Percentiles rank a stretch among this genome's conserved stretches.
Conservation (phyloP, 2,797 vertebrate genomes). For the Presbytis comata region DNA sequence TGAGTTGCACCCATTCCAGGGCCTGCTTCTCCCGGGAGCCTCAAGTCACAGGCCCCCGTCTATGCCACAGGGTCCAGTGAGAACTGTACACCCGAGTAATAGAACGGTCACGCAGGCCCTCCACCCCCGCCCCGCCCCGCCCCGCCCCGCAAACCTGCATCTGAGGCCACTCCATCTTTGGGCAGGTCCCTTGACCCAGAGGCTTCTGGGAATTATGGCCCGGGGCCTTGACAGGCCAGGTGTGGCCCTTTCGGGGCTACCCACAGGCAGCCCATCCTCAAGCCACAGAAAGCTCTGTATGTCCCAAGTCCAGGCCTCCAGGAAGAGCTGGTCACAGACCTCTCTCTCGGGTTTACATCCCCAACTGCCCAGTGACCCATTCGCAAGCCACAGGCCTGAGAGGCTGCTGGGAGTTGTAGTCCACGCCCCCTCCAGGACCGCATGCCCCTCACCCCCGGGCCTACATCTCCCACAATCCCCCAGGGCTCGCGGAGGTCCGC, state of each 20-base stretch:
- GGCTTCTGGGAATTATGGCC: background rate
- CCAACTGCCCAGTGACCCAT: background rate
- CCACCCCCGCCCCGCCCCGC: background rate
- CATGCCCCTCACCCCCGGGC: fast-evolving
- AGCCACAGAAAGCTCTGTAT: background rate
- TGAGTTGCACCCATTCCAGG: background rate
- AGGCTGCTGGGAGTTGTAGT: slow-evolving; percentile 12
- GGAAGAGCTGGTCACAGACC: background rate
- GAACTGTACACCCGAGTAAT: background rate
- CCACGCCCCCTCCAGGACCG: background rate
- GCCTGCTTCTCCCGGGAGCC: background rate
- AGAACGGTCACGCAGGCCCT: background rate
- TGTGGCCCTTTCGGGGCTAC: background rate
- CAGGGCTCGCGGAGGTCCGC: fast-evolving
- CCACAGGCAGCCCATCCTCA: background rate
- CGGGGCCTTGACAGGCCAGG: background rate
- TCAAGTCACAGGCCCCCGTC: background rate
- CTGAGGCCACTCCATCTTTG: background rate
- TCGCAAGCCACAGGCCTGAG: background rate
- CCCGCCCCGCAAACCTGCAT: fast-evolving
- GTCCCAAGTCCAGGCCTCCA: background rate
- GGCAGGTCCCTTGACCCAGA: background rate
- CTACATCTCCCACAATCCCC: background rate
- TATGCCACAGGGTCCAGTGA: too few relatives aligned
- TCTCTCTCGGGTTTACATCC: background rate